Evolutionary conservation across 2,888 invertebrate genomes (phyloP), one percentile per base, ranked within the genome.

Genomic region (Glaucopsyche alexis): DNA sequence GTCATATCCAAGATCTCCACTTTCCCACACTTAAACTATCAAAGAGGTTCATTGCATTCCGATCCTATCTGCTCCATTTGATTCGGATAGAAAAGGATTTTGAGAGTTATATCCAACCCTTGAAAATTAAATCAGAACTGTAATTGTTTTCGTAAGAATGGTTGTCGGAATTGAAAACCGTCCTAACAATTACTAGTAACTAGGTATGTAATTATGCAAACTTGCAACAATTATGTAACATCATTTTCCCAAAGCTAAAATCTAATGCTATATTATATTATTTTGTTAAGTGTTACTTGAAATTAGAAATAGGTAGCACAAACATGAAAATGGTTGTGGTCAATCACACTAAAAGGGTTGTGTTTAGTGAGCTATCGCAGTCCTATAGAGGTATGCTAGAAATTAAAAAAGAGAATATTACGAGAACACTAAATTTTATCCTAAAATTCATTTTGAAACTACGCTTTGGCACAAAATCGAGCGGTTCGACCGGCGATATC

Each of bases 61-160:
- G 60, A 60, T 60, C 38, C 29, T 60, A 60, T 60, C 29, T 60
- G 60, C 60, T 60, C 14, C 29, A 60, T 60, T 60, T 60, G 60
- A 60, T 60, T 60, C 60, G 29, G 60, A 60, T 60, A 60, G 29
- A 13, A 38, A 60, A 29, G 60, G 29, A 60, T 38, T 42, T 42
- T 9, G 13, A 47, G 1, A 47, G 47, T 11, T 47, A 47, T 47
- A 38, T 14, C 29, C 7, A 60, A 60, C 60, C 60, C 14, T 60
- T 60, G 29, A 60, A 60, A 60, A 60, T 60, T 29, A 60, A 60
- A 60, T 29, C 47, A 13, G 9, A 47, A 29, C 29, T 60, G 29
- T n/a, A n/a, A n/a, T 60, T 19, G 4, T 29, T 60, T 60, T 60
- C 19, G 19, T 13, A 60, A n/a, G 19, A 55, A 19, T 11, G 6